Percentiles rank a stretch among this genome's conserved stretches.
These are phyloP conservation scores for Monoplex corrugatus DNA, from an alignment of 2,888 invertebrate genomes.

Conservation along the genomic window DNA sequence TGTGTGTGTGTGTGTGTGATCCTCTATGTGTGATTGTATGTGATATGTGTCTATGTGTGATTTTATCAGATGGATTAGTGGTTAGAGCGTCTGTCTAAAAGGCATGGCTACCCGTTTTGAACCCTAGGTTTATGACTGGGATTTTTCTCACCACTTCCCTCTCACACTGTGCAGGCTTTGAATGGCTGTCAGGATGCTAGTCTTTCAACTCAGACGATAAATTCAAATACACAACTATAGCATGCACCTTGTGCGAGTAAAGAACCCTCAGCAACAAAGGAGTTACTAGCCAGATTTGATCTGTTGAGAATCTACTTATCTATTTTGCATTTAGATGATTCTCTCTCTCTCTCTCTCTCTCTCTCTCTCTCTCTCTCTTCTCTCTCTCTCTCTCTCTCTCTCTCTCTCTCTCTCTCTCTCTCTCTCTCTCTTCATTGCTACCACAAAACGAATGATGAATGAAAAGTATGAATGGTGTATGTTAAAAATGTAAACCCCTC, in stretches of 20 bases:
- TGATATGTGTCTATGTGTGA: not conserved
- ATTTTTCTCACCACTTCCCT: too few species aligned
- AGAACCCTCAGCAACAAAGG: not conserved
- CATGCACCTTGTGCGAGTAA: not conserved
- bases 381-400: not conserved
- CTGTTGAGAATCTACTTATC: not conserved
- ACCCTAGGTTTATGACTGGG: too few species aligned
- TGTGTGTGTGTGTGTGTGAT: slow-evolving; percentile 1
- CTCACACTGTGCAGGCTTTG: not conserved
- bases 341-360: slow-evolving; percentile 43
- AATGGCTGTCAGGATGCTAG: not conserved
- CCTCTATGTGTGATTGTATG: not conserved
- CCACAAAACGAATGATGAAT: too few species aligned
- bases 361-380: slow-evolving; percentile 43
- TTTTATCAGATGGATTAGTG: not conserved
- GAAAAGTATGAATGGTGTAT: too few species aligned
- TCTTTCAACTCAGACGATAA: not conserved
- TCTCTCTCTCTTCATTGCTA: slow-evolving; percentile 13
- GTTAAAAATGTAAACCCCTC: too few species aligned
- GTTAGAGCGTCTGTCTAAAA: too few species aligned
- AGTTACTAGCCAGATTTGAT: not conserved
- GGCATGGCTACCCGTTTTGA: too few species aligned
- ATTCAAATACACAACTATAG: not conserved
- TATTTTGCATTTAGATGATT: not conserved
- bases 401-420: slow-evolving; percentile 19